Conservation (phyloP, 2,888 invertebrate species). For the Pollenia amentaria region DNA sequence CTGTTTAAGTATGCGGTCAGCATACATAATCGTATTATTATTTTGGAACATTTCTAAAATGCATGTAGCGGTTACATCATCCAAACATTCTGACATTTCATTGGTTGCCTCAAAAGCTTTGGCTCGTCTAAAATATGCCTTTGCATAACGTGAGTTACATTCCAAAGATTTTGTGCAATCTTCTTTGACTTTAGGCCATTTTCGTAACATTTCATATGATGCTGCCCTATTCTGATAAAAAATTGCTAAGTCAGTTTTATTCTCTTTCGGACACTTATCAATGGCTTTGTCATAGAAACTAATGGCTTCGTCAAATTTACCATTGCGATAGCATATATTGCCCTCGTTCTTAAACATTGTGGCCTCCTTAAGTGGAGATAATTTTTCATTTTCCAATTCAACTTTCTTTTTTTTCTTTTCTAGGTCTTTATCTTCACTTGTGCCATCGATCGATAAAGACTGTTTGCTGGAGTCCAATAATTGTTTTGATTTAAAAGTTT, state of each 20-base stretch:
- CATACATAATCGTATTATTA: constrained; percentile 91
- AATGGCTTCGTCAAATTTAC: constrained; percentile 96
- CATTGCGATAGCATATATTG: constrained; percentile 93
- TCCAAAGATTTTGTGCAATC: constrained; percentile 95
- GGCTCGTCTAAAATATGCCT: constrained; percentile 93
- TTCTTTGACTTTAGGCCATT: constrained; percentile 92
- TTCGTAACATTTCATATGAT: constrained; percentile 95
- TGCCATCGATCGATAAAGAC: constrained; percentile 87
- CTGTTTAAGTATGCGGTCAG: constrained; percentile 94
- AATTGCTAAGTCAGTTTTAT: constrained; percentile 91
- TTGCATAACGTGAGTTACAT: constrained; percentile 93
- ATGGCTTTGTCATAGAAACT: constrained; percentile 96
- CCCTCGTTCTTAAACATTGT: constrained; percentile 94
- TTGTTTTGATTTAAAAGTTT: constrained; percentile 31
- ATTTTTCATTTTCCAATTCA: constrained; percentile 79
- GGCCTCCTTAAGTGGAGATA: constrained; percentile 89
- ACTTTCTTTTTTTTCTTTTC: constrained; percentile 83
- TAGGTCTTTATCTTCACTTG: constrained; percentile 84
- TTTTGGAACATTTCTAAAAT: constrained; percentile 95
- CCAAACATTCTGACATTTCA: constrained; percentile 92
- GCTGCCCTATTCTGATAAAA: constrained; percentile 98
- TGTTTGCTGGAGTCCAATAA: constrained; percentile 85
- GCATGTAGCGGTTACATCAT: constrained; percentile 97
- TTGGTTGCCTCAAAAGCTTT: constrained; percentile 92
- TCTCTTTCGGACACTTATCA: constrained; percentile 91